Evolutionary conservation across 2,797 vertebrate genomes (phyloP), one percentile per base, ranked within the genome.

Genomic region (Paguma larvata): DNA sequence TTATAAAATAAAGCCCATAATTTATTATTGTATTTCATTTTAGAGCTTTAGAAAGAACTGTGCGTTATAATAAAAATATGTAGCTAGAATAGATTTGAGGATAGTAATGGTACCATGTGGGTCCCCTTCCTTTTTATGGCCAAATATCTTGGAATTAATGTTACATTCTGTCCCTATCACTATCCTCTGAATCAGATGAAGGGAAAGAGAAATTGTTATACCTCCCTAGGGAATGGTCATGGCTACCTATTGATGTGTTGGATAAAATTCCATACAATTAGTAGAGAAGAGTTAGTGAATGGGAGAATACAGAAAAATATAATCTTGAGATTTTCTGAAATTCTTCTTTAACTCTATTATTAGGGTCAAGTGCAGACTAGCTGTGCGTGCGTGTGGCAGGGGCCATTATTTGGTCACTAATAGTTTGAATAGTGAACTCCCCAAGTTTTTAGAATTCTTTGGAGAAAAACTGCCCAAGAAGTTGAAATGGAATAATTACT

Each of bases 31-130:
- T 77, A 86, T 72, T 68, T 34, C 23, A 87, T 78, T 83, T 77
- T 83, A 83, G 88, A 91, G 18, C 51, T 94, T 96, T 91, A 59
- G 51, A 77, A 77, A 87, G 68, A 84, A 34, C 70, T 56, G 4
- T 30, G n/a, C 62, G 19, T 89, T 90, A 32, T 75, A 79, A 93
- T 82, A 73, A 91, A 75, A 90, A 32, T 62, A 41, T 38, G 38
- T 14, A 48, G 41, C 5, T 89, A 63, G 62, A 89, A 78, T 63
- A 73, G 3, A 78, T 53, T 68, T 78, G 48, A 62, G 13, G 15
- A 72, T 77, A 85, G 59, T 56, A 48, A 38, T 46, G 25, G 72
- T 48, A 38, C 16, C 14, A 12, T 62, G 32, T 27, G 38, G 41
- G 25, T 70, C 38, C 25, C 9, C 19, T 19, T 77, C 3, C 46